Percentiles rank a stretch among this genome's conserved stretches.
Evolutionary conservation across 1,140 invertebrate species (phyloP).

Genomic region (Holcopasites calliopsidis): DNA sequence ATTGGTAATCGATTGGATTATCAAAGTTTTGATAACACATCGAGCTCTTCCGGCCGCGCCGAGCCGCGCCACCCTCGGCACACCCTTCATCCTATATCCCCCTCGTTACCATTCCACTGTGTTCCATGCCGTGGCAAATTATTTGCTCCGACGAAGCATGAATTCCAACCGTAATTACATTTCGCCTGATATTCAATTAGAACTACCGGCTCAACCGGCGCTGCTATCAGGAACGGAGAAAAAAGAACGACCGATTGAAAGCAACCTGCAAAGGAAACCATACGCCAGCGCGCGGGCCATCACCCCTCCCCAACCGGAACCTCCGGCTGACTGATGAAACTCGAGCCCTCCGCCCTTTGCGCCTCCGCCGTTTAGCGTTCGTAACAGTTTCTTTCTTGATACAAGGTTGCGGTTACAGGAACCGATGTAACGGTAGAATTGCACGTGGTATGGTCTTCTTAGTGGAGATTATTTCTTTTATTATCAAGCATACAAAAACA

Average conservation of each 20-base stretch:
- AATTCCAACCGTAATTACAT: conserved; percentile 80
- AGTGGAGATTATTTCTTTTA: too few species aligned
- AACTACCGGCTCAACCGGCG: conserved; percentile 70
- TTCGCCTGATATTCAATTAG: conserved; percentile 80
- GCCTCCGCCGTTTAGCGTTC: not conserved
- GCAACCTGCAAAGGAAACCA: conserved; percentile 43
- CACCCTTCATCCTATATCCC: conserved; percentile 56
- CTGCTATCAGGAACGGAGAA: conserved; percentile 44
- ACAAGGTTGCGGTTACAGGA: not conserved
- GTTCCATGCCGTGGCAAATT: conserved; percentile 77
- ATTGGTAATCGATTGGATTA: conserved; percentile 73
- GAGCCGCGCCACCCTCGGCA: conserved; percentile 48
- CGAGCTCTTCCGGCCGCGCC: conserved; percentile 63
- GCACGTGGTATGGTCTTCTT: too few species aligned
- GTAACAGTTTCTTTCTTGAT: not conserved
- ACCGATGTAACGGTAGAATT: too few species aligned
- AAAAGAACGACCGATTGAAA: conserved; percentile 50
- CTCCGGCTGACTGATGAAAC: not conserved
- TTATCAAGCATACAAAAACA: too few species aligned
- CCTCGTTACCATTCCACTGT: conserved; percentile 76
- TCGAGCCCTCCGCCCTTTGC: not conserved
- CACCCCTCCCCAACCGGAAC: not conserved
- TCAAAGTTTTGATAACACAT: conserved; percentile 72
- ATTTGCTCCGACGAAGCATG: conserved; percentile 79
- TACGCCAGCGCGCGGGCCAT: not conserved